A percentile compares a stretch with the other conserved stretches of the same genome.
Conservation (phyloP, 1,140 invertebrate species). For the Pachypeltis micranthus region DNA sequence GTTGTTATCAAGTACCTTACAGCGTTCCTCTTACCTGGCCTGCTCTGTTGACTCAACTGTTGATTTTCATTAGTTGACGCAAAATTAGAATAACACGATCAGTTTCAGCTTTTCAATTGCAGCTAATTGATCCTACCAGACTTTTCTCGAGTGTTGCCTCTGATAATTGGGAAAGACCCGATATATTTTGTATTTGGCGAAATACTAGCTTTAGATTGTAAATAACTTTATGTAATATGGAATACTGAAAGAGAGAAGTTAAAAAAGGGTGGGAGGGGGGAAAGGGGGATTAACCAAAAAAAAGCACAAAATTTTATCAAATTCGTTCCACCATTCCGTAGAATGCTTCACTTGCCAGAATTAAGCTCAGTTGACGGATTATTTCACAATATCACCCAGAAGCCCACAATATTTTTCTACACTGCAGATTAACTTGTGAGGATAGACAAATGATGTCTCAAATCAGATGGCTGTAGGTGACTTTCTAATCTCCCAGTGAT, state of each 20-base stretch:
- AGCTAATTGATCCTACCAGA: background rate
- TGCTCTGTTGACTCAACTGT: no score
- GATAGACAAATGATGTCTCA: background rate
- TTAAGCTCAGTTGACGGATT: background rate
- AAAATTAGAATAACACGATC: no score
- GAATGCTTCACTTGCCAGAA: background rate
- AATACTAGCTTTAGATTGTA: constrained; percentile 2
- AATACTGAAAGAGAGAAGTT: background rate
- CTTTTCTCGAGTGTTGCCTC: background rate
- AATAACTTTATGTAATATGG: background rate
- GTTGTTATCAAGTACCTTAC: no score
- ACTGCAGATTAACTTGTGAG: background rate
- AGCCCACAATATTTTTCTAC: constrained; percentile 11
- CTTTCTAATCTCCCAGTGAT: constrained; percentile 10
- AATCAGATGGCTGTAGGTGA: background rate
- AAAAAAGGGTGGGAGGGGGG: background rate
- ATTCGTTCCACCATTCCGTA: background rate
- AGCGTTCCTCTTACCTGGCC: no score
- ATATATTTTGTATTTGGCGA: background rate
- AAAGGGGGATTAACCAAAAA: no score
- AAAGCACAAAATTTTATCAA: background rate
- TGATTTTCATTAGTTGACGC: no score
- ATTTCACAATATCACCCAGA: constrained; percentile 4
- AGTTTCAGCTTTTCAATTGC: no score
- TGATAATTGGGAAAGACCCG: background rate